Conservation (phyloP, 2,888 invertebrate genomes). For the Epicampocera succincta region DNA sequence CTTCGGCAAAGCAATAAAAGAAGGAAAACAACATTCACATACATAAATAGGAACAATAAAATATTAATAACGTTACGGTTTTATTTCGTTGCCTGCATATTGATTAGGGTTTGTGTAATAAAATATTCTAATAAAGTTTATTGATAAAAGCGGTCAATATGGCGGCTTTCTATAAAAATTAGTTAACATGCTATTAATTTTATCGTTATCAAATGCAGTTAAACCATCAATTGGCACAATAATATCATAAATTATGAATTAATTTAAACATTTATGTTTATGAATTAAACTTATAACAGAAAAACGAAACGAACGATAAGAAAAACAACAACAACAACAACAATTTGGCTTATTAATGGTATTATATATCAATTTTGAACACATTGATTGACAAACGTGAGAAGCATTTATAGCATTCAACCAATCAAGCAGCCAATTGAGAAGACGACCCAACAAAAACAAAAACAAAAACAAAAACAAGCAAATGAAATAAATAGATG, state of each 20-base stretch:
- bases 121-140: too few species aligned
- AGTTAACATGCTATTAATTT: constrained; percentile 36
- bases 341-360: constrained; percentile 53
- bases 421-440: constrained; percentile 2
- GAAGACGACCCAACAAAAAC: constrained; percentile 23
- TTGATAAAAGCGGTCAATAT: too few species aligned
- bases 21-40: too few species aligned
- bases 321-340: background rate
- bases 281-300: constrained; percentile 51
- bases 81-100: too few species aligned
- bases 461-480: constrained; percentile 2
- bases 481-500: too few species aligned
- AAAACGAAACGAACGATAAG: constrained; percentile 22
- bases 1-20: too few species aligned
- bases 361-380: constrained; percentile 61
- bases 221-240: constrained; percentile 47
- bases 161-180: background rate
- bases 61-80: background rate
- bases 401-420: constrained; percentile 53
- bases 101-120: too few species aligned
- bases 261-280: constrained; percentile 23
- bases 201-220: constrained; percentile 32
- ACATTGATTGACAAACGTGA: constrained; percentile 65
- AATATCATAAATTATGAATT: constrained; percentile 36
- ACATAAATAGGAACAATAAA: background rate